Evolutionary conservation across 2,797 vertebrate genomes (phyloP), one percentile per base, ranked within the genome.

Genomic region (Antrozous pallidus): DNA sequence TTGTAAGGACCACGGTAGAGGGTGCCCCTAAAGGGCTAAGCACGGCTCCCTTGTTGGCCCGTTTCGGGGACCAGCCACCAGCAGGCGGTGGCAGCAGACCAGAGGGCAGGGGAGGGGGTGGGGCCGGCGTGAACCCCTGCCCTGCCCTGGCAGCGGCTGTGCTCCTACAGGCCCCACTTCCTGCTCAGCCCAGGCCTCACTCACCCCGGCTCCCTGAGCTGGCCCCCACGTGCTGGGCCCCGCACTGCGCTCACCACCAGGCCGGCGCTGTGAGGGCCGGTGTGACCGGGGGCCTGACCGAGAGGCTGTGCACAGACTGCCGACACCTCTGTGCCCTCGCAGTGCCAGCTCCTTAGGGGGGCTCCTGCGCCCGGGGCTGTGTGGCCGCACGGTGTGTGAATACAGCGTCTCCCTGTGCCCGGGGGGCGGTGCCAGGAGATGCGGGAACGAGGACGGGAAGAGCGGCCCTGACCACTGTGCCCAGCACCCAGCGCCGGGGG

Each of bases 361-460:
- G 77, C 83, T 45, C 49, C 85, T 22, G 4, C 3, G 0, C 1
- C 33, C 6, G 28, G 9, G 47, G 16, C 33, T 0, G 13, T 0
- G 0, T 0, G 13, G 0, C 4, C 1, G 0, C 8, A 1, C 9
- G 4, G 8, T 0, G 5, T n/a, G 4, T 0, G 13, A 31, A 20
- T 0, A 18, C 1, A 3, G 24, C 16, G 33, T 16, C 56, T 16
- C 56, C 36, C 42, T 5, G 1, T 42, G 18, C 85, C 71, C 0
- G 0, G 7, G 10, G 63, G 65, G 40, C 51, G 8, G 31, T 6
- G 31, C 8, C 51, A 28, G 14, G 65, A 36, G 56, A 33, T 0
- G 10, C 8, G n/a, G 49, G 13, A 12, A 20, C 0, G 0, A n/a
- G 22, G 18, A 31, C 0, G 0, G 9, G 31, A 16, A 12, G 10